Evolutionary conservation across 1,140 invertebrate species (phyloP).

Genomic region (Gonioctena quinquepunctata): DNA sequence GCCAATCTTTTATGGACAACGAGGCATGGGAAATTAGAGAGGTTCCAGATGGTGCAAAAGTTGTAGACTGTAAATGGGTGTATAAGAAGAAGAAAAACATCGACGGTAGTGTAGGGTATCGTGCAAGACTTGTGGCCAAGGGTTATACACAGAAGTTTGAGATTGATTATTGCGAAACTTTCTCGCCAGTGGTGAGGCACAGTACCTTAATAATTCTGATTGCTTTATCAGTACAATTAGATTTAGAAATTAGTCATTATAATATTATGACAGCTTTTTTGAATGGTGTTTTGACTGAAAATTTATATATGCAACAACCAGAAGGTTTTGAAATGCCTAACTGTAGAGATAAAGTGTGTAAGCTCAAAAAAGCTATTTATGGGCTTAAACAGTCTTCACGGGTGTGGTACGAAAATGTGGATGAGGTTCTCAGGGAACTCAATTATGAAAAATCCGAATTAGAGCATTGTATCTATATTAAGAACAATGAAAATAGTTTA

Average conservation of each 20-base stretch:
- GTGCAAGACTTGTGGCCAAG: slow-evolving; percentile 55
- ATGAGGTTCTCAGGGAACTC: slow-evolving; percentile 37
- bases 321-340: slow-evolving; percentile 17
- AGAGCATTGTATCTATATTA: slow-evolving; percentile 29
- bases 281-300: slow-evolving; percentile 25
- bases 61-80: slow-evolving; percentile 38
- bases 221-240: slow-evolving; percentile 42
- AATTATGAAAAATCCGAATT: slow-evolving; percentile 48
- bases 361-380: slow-evolving; percentile 49
- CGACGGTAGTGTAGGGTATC: slow-evolving; percentile 49
- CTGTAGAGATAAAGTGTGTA: slow-evolving; percentile 41
- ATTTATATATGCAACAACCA: slow-evolving; percentile 36
- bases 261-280: slow-evolving; percentile 40
- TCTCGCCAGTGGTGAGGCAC: slow-evolving; percentile 48
- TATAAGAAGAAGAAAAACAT: slow-evolving; percentile 53
- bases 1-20: slow-evolving; percentile 44
- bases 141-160: slow-evolving; percentile 53
- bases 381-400: slow-evolving; percentile 36
- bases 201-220: slow-evolving; percentile 52
- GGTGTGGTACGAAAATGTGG: slow-evolving; percentile 36
- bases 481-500: slow-evolving; percentile 20
- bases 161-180: slow-evolving; percentile 49
- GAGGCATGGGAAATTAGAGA: slow-evolving; percentile 49
- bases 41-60: slow-evolving; percentile 34
- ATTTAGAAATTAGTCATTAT: slow-evolving; percentile 36